Base-by-base conservation (phyloP, 2,797 vertebrate genomes). In the Danio choprae region DNA sequence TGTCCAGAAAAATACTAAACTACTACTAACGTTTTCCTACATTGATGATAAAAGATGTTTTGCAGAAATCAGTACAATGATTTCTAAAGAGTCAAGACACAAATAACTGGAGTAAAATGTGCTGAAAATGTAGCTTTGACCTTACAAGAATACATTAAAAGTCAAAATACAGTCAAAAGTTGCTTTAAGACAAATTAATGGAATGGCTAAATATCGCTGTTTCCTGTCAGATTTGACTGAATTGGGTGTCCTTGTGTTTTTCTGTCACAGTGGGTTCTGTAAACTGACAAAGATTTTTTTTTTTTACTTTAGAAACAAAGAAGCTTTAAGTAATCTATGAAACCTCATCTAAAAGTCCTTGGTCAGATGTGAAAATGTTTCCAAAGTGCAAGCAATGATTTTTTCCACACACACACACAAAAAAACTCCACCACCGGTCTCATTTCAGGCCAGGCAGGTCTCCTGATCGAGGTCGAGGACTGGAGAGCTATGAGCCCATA, bases 401-500 rank as follows among this genome's bases (percentile, higher is more conserved):
- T 40, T 56, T 22, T 29, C 8, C 18, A 22, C 7, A 20, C 38
- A n/a, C n/a, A n/a, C n/a, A n/a, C 51, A 7, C 40, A 11, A n/a
- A 67, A 4, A 22, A 8, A 29, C 10, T 81, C 5, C 51, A 76
- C 36, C 56, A 58, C 78, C 36, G 29, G 22, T 55, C 38, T 80
- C 20, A 29, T 51, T 81, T 9, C 79, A 99, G 98, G 86, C 96
- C 96, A 82, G 97, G 97, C 51, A 99, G 98, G 84, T 99, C 98
- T 88, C 98, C 98, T 36, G 98, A 99, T 73, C 94, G 96, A 44
- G 94, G 95, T 2, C 88, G 97, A 83, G 90, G 91, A n/a, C 90
- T 96, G 81, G 97, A 99, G 81, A 93, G 95, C 86, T 99, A 99
- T 9, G 98, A 99, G 89, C 97, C 98, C 75, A 97, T 99, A 89